Base-by-base conservation (phyloP, 2,113 vertebrate species). In the Siphamia tubifer region DNA sequence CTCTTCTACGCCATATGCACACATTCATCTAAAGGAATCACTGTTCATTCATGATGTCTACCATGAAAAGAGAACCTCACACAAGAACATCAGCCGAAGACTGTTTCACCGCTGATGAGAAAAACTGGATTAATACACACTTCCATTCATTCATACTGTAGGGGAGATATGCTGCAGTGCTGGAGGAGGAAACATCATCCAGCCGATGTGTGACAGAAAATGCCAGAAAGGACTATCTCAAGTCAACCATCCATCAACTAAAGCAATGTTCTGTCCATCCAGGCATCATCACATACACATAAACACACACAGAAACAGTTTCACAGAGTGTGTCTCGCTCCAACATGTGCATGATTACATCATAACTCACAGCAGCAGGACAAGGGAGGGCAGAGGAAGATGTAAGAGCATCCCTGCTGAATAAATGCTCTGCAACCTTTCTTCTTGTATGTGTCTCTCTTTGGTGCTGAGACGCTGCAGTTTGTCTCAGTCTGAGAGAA, bases 311-410 rank as follows among this genome's bases (percentile, higher is more conserved):
- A 48, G 47, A 36, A 36, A 52, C 52, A 34, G 58, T 39, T 54
- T 54, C 62, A 61, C 60, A 40, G 42, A 40, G 42, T 60, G 12
- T n/a, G n/a, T n/a, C 64, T 35, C 61, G 34, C 51, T 9, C 21
- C 21, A 13, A 67, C 84, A 82, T 52, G 58, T 83, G 83, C 79
- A 77, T 47, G 12, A 79, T 89, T 87, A 89, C 85, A 79, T 90
- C 87, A 90, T 55, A 74, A 9, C 64, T 38, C 49, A n/a, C 48
- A 61, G 48, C 48, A 12, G 21, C 58, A 57, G 11, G 51, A 51
- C 19, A 80, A 60, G 35, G 15, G 48, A 54, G 43, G 28, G 31
- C 17, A 5, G 52, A 62, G 35, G 43, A 66, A 81, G 72, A 68
- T 45, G 57, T 43, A 15, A 53, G 40, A 73, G 64, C 71, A 11